Percentiles rank a stretch among this genome's conserved stretches.
These are phyloP conservation scores for Thunnus thynnus DNA, from an alignment of 2,113 vertebrate genomes.

Conservation along the genomic window DNA sequence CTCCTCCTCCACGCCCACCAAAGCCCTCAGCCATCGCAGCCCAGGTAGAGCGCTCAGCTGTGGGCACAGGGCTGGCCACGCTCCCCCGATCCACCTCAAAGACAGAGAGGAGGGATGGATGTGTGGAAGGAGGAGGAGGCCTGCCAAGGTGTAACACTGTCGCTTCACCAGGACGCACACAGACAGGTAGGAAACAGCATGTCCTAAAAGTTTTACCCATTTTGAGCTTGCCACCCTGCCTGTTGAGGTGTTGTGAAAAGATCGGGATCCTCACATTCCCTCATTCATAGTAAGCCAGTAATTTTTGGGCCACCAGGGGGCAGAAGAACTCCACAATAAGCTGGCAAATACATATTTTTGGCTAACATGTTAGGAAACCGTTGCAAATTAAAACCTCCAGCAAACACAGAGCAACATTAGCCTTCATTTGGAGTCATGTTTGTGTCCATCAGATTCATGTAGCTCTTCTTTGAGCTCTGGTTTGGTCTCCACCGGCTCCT, in stretches of 20 bases:
- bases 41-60: conserved; percentile 26
- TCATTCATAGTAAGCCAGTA: too few species aligned
- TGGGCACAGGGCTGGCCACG: background rate
- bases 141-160: conserved; percentile 35
- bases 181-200: conserved; percentile 38
- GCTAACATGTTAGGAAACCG: too few species aligned
- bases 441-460: too few species aligned
- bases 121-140: conserved; percentile 21
- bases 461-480: too few species aligned
- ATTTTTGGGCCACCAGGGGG: background rate
- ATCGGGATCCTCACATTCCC: too few species aligned
- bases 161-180: conserved; percentile 3
- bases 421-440: too few species aligned
- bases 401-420: too few species aligned
- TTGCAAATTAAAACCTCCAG: too few species aligned
- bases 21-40: conserved; percentile 54
- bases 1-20: conserved; percentile 75
- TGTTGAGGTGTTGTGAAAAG: too few species aligned
- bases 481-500: too few species aligned
- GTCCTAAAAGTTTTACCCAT: too few species aligned
- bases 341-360: background rate
- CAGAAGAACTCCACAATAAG: background rate
- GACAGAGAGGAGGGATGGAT: conserved; percentile 36
- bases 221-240: too few species aligned
- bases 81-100: conserved; percentile 41